Conservation (phyloP, 2,888 invertebrate species). For the Chelonus formosanus region DNA sequence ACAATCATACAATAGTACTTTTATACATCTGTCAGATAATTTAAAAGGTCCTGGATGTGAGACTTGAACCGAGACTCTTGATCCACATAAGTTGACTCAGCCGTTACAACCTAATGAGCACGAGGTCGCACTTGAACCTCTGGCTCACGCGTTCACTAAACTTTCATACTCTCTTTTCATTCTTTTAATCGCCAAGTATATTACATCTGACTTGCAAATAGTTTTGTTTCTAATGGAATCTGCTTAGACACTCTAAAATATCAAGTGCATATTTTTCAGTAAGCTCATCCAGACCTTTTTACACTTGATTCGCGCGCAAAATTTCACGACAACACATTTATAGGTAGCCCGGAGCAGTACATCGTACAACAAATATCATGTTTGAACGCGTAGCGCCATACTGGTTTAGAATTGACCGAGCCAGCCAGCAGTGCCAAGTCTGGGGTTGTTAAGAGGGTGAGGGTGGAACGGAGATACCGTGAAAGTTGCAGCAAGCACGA, state of each 20-base stretch:
- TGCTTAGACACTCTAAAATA: no score
- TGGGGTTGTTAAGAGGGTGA: conserved; percentile 38
- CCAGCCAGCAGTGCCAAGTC: conserved; percentile 54
- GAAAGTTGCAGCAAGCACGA: conserved; percentile 31
- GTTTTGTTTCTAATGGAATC: no score
- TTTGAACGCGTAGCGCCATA: conserved; percentile 62
- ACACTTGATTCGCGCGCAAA: conserved; percentile 37
- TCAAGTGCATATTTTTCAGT: no score
- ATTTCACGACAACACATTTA: conserved; percentile 38
- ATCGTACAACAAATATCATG: conserved; percentile 48
- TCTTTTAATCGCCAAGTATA: neutral
- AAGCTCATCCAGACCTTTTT: no score
- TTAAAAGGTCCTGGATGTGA: no score
- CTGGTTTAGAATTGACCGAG: conserved; percentile 62
- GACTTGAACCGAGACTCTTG: neutral
- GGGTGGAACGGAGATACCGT: conserved; percentile 41
- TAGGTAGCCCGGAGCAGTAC: conserved; percentile 33
- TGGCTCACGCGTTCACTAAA: conserved; percentile 7
- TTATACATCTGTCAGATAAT: no score
- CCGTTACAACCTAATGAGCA: conserved; percentile 5
- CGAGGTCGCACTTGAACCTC: conserved; percentile 10
- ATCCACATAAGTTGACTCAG: neutral
- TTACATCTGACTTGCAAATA: no score
- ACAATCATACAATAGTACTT: no score
- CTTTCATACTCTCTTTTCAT: neutral